Base-by-base conservation (phyloP, 2,888 invertebrate species). In the Physocephala rufipes region DNA sequence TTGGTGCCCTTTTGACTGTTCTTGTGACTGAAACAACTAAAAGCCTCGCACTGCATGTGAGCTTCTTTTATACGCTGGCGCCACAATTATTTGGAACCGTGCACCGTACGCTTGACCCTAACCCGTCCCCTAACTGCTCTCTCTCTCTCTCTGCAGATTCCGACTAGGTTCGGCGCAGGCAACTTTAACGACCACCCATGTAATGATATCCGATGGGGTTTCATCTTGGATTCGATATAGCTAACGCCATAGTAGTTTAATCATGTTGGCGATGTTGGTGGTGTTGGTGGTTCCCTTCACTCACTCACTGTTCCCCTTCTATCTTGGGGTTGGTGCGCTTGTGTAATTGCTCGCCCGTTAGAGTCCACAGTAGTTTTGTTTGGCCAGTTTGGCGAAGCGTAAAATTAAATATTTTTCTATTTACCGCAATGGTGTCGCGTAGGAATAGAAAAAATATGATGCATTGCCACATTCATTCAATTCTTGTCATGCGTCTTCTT, bases 361-460 rank as follows among this genome's bases (percentile, higher is more conserved):
- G 19, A 15, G 47, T 55, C 45, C 21, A 16, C 28, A 43, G 45
- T 13, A 26, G 16, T 63, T 78, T 78, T 83, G 82, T 83, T 84
- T 83, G 78, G 67, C 74, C 77, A 79, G 79, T 64, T 78, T 79
- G 77, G 59, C 78, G 78, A 77, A 76, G 80, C 84, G 81, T 84
- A 84, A 84, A 84, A 84, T 84, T 84, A 82, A 83, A 81, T 80
- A 74, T 71, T 55, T 61, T 58, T 45, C 47, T 63, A 24, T 51
- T 66, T 36, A 63, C 63, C 16, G 13, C 63, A 61, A 45, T 16
- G 59, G 49, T 19, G 36, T 43, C 7, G 36, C 19, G 62, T 21
- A 62, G 43, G 62, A 62, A 19, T 43, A 9, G 19, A 59, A 59
- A 58, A 24, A 43, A 62, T 9, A 62, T 43, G 58, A 58, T 24